These are phyloP conservation scores for Ctenoplectra terminalis DNA, from an alignment of 1,140 invertebrate genomes.

Conservation along the genomic window DNA sequence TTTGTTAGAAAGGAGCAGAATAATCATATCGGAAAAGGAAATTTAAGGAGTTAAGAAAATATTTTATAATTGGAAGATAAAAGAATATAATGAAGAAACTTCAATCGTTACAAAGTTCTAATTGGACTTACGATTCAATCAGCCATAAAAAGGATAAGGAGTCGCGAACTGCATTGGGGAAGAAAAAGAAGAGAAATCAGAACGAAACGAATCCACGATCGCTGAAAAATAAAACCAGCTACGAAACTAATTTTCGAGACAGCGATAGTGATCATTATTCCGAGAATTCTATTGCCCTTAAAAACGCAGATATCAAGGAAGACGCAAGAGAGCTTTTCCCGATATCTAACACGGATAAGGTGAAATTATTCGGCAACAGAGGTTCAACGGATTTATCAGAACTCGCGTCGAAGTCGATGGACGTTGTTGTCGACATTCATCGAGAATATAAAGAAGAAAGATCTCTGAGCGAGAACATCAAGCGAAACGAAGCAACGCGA, in stretches of 20 bases:
- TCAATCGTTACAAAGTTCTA: background rate
- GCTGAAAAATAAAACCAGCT: background rate
- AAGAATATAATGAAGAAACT: background rate
- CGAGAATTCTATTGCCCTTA: background rate
- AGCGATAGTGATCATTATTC: background rate
- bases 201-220: constrained; percentile 1
- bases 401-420: constrained; percentile 54
- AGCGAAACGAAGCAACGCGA: background rate
- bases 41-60: background rate
- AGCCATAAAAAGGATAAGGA: background rate
- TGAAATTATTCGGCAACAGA: constrained; percentile 16
- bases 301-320: background rate
- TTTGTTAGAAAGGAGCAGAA: background rate
- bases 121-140: background rate
- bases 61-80: background rate
- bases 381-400: constrained; percentile 25
- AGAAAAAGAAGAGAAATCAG: background rate
- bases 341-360: background rate
- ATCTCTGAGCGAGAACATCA: background rate
- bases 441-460: constrained; percentile 61
- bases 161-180: background rate
- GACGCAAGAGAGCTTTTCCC: background rate
- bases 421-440: constrained; percentile 77
- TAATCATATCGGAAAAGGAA: background rate
- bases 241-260: background rate